These are phyloP conservation scores for Anorthoa munda DNA, from an alignment of 2,888 invertebrate species.

Conservation along the genomic window DNA sequence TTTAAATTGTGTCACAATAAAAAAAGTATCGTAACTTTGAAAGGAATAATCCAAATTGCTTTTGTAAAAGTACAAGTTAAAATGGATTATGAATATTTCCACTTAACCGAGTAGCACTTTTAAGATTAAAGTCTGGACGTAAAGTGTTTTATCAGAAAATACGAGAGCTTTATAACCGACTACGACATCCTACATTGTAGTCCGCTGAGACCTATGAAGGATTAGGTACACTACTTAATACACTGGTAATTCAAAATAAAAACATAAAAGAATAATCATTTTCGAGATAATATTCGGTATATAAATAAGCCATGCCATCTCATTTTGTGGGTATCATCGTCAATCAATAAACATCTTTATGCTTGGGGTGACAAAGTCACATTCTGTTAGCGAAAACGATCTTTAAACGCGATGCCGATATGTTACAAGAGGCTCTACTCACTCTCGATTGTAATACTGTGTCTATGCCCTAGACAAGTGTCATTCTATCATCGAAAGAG, in stretches of 20 bases:
- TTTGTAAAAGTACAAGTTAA: constrained; percentile 30
- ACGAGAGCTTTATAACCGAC: constrained; percentile 42
- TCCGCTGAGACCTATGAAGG: constrained; percentile 16
- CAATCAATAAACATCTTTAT: not conserved
- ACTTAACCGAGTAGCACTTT: constrained; percentile 43
- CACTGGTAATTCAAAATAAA: constrained; percentile 7
- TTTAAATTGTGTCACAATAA: constrained; percentile 23
- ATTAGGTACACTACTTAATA: not conserved
- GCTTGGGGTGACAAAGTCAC: not conserved
- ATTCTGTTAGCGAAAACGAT: not conserved
- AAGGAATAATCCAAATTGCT: constrained; percentile 35
- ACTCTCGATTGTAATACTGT: too few relatives aligned
- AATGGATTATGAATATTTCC: constrained; percentile 48
- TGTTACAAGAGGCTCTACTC: not conserved
- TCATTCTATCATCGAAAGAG: too few relatives aligned
- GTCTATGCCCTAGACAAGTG: too few relatives aligned
- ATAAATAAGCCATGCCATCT: not conserved
- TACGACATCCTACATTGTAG: constrained; percentile 43
- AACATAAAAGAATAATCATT: not conserved
- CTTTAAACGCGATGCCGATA: not conserved
- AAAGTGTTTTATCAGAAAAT: constrained; percentile 50
- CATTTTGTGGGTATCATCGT: not conserved
- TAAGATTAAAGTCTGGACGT: constrained; percentile 41
- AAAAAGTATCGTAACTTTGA: constrained; percentile 19
- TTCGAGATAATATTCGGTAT: not conserved